Conservation (phyloP, 2,888 invertebrate species). For the Campoplex capitator region DNA sequence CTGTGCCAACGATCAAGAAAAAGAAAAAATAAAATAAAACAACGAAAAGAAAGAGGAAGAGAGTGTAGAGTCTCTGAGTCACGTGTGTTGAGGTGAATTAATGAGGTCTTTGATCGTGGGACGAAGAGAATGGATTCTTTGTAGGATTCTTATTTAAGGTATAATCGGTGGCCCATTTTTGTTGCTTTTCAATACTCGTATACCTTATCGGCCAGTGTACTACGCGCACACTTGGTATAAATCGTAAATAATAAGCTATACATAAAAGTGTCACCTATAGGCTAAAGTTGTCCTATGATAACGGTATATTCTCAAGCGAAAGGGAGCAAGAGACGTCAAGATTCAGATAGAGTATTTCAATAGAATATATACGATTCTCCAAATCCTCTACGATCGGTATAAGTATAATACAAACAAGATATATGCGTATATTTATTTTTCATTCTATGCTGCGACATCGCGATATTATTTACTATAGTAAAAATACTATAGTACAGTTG, state of each 20-base stretch:
- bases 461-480: slow-evolving; percentile 9
- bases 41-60: background rate
- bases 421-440: slow-evolving; percentile 4
- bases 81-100: slow-evolving; percentile 60
- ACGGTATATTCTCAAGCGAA: slow-evolving; percentile 41
- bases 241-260: slow-evolving; percentile 29
- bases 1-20: slow-evolving; percentile 19
- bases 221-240: background rate
- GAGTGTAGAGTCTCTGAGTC: slow-evolving; percentile 18
- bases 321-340: slow-evolving; percentile 24
- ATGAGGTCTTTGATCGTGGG: slow-evolving; percentile 54
- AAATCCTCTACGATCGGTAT: slow-evolving; percentile 42
- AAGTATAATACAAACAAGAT: slow-evolving; percentile 8
- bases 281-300: slow-evolving; percentile 28
- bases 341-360: slow-evolving; percentile 58
- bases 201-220: slow-evolving; percentile 1
- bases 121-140: slow-evolving; percentile 50
- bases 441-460: background rate
- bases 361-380: slow-evolving; percentile 69
- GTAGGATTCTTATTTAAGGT: background rate
- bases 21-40: background rate
- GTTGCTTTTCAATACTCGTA: slow-evolving; percentile 26
- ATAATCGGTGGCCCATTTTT: slow-evolving; percentile 54
- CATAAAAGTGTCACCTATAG: slow-evolving; percentile 13
- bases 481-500: slow-evolving; percentile 68